A percentile compares a stretch with the other conserved stretches of the same genome.
Evolutionary conservation across 1,140 invertebrate genomes (phyloP).

Genomic region (Plutomurus gul): DNA sequence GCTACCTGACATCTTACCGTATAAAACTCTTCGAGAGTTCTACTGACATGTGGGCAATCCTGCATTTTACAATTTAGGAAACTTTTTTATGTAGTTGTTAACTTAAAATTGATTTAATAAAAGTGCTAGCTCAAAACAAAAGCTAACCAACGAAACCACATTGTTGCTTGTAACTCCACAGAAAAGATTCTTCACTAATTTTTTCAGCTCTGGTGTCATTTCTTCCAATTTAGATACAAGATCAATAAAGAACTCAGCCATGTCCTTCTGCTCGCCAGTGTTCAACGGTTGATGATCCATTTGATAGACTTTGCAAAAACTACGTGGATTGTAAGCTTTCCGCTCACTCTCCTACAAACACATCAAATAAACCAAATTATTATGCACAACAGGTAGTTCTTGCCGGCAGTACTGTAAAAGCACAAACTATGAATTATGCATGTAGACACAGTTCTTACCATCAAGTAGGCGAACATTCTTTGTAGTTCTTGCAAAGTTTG

Average conservation of each 20-base stretch:
- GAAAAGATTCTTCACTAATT: constrained; percentile 86
- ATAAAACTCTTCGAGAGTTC: constrained; percentile 94
- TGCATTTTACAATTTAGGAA: constrained; percentile 55
- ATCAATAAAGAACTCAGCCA: constrained; percentile 98
- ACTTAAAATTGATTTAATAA: constrained; percentile 56
- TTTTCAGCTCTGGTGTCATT: constrained; percentile 84
- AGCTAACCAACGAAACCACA: constrained; percentile 86
- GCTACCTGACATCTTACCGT: constrained; percentile 93
- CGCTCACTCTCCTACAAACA: constrained; percentile 80
- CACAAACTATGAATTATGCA: neutral
- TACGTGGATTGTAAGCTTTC: constrained; percentile 91
- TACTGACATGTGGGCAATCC: constrained; percentile 92
- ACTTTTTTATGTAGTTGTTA: neutral
- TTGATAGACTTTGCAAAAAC: constrained; percentile 94
- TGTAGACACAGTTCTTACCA: constrained; percentile 61
- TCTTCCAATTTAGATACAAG: constrained; percentile 93
- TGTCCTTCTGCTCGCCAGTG: constrained; percentile 95
- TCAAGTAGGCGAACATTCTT: constrained; percentile 91
- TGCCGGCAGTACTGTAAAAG: too few relatives aligned
- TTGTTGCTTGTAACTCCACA: constrained; percentile 92
- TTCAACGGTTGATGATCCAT: constrained; percentile 96
- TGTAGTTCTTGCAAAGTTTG: constrained; percentile 83
- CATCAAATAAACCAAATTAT: neutral
- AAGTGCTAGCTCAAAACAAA: too few relatives aligned
- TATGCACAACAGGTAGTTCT: neutral